Percentiles rank a stretch among this genome's conserved stretches.
Conservation (phyloP, 2,113 vertebrate genomes). For the Colaptes auratus region DNA sequence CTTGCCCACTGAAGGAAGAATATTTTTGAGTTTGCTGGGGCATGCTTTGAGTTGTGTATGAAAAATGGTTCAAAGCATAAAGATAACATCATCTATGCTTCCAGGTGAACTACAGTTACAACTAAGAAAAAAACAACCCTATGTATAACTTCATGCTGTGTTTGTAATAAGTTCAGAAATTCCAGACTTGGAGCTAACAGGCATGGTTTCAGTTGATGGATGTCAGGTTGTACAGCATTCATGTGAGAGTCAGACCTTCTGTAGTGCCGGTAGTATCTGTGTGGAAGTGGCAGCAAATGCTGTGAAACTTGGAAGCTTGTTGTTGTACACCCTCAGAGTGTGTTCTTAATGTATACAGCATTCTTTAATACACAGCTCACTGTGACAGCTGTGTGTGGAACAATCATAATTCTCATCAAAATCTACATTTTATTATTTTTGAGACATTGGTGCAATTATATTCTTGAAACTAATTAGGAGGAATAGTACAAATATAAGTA, state of each 20-base stretch:
- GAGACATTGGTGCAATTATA: background rate
- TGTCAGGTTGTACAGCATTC: background rate
- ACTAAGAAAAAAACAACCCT: background rate
- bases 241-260: background rate
- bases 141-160: accelerated
- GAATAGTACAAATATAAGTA: background rate
- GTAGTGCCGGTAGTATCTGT: background rate
- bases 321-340: background rate
- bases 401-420: background rate
- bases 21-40: background rate
- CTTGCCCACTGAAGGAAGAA: background rate
- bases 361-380: background rate
- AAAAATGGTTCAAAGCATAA: background rate
- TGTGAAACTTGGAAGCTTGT: background rate
- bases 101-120: background rate
- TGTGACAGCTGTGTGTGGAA: background rate
- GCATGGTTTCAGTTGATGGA: background rate
- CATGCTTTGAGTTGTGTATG: background rate
- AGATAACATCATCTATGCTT: background rate
- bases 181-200: background rate
- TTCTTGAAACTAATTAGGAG: background rate
- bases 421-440: background rate
- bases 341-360: background rate
- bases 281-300: background rate
- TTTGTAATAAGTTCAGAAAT: background rate